Evolutionary conservation across 2,888 invertebrate species (phyloP).

Genomic region (Tridacna gigas): DNA sequence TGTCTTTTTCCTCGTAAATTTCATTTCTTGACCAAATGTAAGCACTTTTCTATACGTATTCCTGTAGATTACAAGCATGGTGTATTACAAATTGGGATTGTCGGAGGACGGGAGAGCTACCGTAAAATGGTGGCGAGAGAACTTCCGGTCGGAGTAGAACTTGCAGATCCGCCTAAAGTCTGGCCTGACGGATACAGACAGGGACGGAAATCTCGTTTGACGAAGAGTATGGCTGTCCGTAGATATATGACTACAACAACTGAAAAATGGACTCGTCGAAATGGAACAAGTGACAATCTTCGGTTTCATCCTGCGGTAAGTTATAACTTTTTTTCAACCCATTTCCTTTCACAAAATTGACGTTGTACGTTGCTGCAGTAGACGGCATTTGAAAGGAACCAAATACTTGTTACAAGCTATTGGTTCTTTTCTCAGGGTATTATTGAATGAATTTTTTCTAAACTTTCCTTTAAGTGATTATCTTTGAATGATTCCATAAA

Average conservation of each 20-base stretch:
- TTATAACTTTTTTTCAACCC: background rate
- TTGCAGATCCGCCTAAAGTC: background rate
- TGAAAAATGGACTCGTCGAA: background rate
- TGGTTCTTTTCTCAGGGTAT: background rate
- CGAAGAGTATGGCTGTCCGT: background rate
- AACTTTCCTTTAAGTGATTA: no score
- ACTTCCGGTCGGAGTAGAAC: background rate
- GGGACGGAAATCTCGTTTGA: conserved; percentile 4
- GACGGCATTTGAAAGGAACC: background rate
- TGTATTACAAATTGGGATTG: no score
- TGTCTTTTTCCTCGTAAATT: no score
- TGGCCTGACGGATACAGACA: background rate
- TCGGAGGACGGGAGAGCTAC: no score
- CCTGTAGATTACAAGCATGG: no score
- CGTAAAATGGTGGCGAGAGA: no score
- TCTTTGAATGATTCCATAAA: no score
- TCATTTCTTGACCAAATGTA: no score
- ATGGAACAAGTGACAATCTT: background rate
- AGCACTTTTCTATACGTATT: no score
- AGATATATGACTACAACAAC: conserved; percentile 10
- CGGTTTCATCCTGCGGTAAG: background rate
- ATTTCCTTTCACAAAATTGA: background rate
- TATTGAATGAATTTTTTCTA: background rate
- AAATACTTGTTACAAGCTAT: background rate
- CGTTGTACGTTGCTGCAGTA: background rate